A percentile compares a stretch with the other conserved stretches of the same genome.
These are phyloP conservation scores for Furnarius figulus DNA, from an alignment of 2,113 vertebrate species.

Conservation along the genomic window DNA sequence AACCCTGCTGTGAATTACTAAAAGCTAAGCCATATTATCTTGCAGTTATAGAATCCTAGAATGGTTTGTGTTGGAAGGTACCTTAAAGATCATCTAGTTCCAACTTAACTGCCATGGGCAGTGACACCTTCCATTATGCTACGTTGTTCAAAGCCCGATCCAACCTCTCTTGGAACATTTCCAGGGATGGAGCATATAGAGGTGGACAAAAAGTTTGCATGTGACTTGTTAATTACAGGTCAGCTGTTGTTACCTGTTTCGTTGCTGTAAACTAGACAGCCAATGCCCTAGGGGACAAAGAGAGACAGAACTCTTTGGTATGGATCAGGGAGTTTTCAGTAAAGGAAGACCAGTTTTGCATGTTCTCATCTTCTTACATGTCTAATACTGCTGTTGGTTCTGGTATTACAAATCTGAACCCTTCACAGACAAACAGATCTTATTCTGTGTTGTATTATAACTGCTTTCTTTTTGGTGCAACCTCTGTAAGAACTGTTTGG, in stretches of 20 bases:
- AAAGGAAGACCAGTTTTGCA: neutral
- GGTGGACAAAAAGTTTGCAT: neutral
- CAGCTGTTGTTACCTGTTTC: neutral
- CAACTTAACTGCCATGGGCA: neutral
- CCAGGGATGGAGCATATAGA: neutral
- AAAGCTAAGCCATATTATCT: neutral
- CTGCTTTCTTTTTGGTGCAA: neutral
- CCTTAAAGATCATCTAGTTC: neutral
- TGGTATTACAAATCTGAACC: neutral
- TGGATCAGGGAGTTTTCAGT: neutral
- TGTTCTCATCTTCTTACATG: neutral
- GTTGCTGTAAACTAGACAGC: neutral
- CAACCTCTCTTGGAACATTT: neutral
- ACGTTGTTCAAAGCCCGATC: neutral
- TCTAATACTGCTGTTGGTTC: neutral
- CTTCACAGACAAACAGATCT: neutral
- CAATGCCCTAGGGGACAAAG: neutral
- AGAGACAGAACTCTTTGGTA: neutral
- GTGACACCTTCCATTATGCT: neutral
- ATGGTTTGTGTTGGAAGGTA: neutral
- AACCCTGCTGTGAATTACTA: neutral
- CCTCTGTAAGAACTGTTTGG: neutral
- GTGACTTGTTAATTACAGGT: neutral
- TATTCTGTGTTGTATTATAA: neutral
- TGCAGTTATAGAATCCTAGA: neutral